Evolutionary conservation across 2,113 vertebrate species (phyloP).

Genomic region (Psophia crepitans): DNA sequence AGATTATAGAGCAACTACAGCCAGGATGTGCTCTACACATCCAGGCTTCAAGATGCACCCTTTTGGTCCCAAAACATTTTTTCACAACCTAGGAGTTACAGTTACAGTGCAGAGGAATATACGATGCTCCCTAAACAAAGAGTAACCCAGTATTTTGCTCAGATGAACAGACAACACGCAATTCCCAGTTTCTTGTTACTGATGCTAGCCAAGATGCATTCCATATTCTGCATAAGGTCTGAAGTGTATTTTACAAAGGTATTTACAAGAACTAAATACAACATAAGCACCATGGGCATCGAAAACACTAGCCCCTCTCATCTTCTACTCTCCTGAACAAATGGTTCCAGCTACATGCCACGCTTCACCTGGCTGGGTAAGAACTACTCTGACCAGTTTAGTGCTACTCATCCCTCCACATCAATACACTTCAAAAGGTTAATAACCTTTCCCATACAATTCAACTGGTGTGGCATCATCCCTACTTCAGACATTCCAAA

Average conservation of each 20-base stretch:
- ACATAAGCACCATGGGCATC: not conserved
- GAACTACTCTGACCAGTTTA: not conserved
- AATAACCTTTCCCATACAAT: not conserved
- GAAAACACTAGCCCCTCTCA: not conserved
- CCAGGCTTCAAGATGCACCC: not conserved
- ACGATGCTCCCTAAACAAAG: not conserved
- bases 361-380: not conserved
- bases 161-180: not conserved
- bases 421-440: not conserved
- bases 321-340: not conserved
- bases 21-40: not conserved
- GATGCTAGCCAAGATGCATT: not conserved
- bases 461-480: not conserved
- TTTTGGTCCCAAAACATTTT: not conserved
- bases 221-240: too few relatives aligned
- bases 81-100: fast-evolving
- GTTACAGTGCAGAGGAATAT: not conserved
- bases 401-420: not conserved
- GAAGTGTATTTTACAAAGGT: not conserved
- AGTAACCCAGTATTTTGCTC: not conserved
- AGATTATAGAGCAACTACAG: not conserved
- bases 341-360: not conserved
- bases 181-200: not conserved
- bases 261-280: not conserved
- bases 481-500: not conserved